Percentiles rank a stretch among this genome's conserved stretches.
Conservation (phyloP, 2,888 invertebrate species). For the Drosophila barbarae region DNA sequence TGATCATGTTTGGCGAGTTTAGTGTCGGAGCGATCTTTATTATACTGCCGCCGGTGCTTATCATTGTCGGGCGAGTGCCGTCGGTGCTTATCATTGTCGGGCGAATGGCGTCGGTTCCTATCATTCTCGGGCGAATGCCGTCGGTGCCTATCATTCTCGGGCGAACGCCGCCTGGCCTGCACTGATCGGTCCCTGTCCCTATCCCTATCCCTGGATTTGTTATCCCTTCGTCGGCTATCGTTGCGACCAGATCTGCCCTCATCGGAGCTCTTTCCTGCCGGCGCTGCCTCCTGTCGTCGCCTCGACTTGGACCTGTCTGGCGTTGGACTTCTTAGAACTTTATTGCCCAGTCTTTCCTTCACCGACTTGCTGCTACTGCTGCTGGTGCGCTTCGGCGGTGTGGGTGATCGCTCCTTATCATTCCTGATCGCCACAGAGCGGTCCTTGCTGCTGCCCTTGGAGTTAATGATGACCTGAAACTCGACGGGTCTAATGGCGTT, state of each 20-base stretch:
- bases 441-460: conserved; percentile 80
- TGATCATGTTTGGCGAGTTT: conserved; percentile 38
- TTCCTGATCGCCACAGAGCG: conserved; percentile 63
- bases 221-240: conserved; percentile 46
- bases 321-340: conserved; percentile 60
- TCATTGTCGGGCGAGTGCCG: conserved; percentile 7
- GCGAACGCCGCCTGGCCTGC: conserved; percentile 3
- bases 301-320: conserved; percentile 47
- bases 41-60: conserved; percentile 23
- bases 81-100: conserved; percentile 35
- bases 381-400: conserved; percentile 55
- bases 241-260: conserved; percentile 34
- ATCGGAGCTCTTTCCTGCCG: conserved; percentile 21
- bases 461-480: conserved; percentile 79
- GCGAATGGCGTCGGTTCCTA: conserved; percentile 33
- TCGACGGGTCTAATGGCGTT: conserved; percentile 89
- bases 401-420: conserved; percentile 60
- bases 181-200: conserved; percentile 10
- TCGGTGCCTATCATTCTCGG: conserved; percentile 38
- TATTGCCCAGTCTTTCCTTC: conserved; percentile 88
- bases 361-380: conserved; percentile 81
- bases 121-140: conserved; percentile 9
- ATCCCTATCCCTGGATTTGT: conserved; percentile 33
- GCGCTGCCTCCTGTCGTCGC: conserved; percentile 13
- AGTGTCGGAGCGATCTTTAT: conserved; percentile 29